A percentile compares a stretch with the other conserved stretches of the same genome.
Conservation (phyloP, 2,113 vertebrate genomes). For the Penelope pileata region DNA sequence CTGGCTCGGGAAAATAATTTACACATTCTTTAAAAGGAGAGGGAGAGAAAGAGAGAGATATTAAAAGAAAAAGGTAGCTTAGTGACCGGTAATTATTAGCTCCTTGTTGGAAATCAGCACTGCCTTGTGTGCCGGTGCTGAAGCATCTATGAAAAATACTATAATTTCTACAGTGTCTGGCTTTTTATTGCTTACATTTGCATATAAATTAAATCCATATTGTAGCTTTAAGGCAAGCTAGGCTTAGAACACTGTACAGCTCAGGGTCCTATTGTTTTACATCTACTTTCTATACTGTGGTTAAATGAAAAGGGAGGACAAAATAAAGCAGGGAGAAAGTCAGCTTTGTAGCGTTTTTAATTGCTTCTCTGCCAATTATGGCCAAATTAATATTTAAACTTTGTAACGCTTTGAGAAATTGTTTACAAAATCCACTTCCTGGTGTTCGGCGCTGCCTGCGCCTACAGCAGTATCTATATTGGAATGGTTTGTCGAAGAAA, state of each 20-base stretch:
- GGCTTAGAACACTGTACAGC: conserved; percentile 87
- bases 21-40: conserved; percentile 59
- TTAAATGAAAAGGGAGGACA: conserved; percentile 80
- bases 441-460: conserved; percentile 21
- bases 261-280: conserved; percentile 92
- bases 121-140: conserved; percentile 63
- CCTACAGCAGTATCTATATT: conserved; percentile 56
- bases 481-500: conserved; percentile 61
- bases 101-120: conserved; percentile 73
- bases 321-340: conserved; percentile 79
- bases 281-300: conserved; percentile 83
- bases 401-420: conserved; percentile 70
- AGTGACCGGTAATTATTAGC: conserved; percentile 80
- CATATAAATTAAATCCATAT: conserved; percentile 99
- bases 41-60: conserved; percentile 54
- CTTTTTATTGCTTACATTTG: conserved; percentile 98
- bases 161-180: conserved; percentile 92
- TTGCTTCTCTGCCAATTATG: conserved; percentile 82
- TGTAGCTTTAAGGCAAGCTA: conserved; percentile 94
- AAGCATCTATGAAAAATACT: conserved; percentile 80
- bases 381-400: conserved; percentile 86
- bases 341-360: conserved; percentile 81
- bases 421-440: conserved; percentile 68
- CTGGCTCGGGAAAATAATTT: conserved; percentile 73
- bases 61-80: conserved; percentile 71